Conservation (phyloP, 2,113 vertebrate genomes). For the Megaceryle maxima region DNA sequence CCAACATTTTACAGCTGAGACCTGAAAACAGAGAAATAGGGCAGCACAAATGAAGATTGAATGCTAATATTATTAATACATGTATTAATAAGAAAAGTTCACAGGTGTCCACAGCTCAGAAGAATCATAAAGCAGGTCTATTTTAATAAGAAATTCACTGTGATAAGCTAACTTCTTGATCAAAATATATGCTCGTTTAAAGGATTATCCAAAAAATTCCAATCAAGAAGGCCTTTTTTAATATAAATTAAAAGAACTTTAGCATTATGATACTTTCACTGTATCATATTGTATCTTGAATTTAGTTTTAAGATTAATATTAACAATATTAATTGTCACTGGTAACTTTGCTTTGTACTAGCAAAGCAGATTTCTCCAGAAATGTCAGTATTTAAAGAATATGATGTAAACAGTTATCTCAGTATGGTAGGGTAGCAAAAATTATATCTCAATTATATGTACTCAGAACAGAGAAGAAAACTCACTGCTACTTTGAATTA, state of each 20-base stretch:
- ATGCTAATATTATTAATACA: neutral
- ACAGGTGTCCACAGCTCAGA: neutral
- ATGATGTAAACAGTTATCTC: neutral
- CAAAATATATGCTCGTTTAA: neutral
- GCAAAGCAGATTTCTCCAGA: neutral
- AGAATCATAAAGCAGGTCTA: neutral
- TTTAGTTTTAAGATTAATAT: neutral
- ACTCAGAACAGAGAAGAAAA: neutral
- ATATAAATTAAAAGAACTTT: neutral
- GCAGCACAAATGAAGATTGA: conserved; percentile 27
- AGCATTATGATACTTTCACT: neutral
- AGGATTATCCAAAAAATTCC: neutral
- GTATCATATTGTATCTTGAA: neutral
- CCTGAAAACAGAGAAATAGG: neutral
- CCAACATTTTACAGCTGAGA: conserved; percentile 13
- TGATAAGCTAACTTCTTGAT: neutral
- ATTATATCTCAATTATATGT: neutral
- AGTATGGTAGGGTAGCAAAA: neutral
- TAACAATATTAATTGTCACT: neutral
- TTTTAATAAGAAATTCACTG: conserved; percentile 1
- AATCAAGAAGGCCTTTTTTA: neutral
- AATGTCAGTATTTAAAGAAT: neutral
- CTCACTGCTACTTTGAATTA: neutral
- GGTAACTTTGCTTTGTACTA: neutral
- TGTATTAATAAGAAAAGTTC: neutral